A percentile compares a stretch with the other conserved stretches of the same genome.
These are phyloP conservation scores for Lycophotia porphyrea DNA, from an alignment of 2,888 invertebrate species.

Conservation along the genomic window DNA sequence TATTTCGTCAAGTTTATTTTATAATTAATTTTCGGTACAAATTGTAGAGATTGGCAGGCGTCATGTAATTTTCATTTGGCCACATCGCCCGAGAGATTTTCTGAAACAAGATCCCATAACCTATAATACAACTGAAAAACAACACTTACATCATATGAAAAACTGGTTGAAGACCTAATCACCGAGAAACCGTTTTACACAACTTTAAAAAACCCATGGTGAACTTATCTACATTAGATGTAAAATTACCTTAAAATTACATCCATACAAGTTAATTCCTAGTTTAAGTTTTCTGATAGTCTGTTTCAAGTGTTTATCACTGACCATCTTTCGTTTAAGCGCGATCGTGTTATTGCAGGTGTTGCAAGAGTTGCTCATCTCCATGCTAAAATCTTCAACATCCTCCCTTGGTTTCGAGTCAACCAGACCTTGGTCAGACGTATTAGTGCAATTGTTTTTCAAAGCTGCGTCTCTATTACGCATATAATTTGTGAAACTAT, in stretches of 20 bases:
- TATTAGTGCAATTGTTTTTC: slow-evolving; percentile 51
- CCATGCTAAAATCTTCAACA: slow-evolving; percentile 52
- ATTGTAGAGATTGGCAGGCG: slow-evolving; percentile 81
- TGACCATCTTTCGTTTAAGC: slow-evolving; percentile 76
- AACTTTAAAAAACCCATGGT: neutral
- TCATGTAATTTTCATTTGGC: slow-evolving; percentile 83
- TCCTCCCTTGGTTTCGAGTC: slow-evolving; percentile 8
- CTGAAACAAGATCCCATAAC: slow-evolving; percentile 71
- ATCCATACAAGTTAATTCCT: slow-evolving; percentile 87
- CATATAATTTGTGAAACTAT: slow-evolving; percentile 84
- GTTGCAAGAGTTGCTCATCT: slow-evolving; percentile 71
- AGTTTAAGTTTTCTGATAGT: slow-evolving; percentile 84
- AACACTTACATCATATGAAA: neutral
- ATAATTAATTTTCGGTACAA: slow-evolving; percentile 83
- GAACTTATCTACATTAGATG: neutral
- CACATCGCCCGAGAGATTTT: slow-evolving; percentile 85
- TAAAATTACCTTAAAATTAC: slow-evolving; percentile 84
- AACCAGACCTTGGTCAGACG: slow-evolving; percentile 5
- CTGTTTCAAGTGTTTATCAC: slow-evolving; percentile 75
- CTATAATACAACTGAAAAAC: neutral
- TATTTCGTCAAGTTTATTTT: slow-evolving; percentile 70
- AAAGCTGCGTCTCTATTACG: slow-evolving; percentile 75
- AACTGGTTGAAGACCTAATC: neutral
- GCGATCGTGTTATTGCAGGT: slow-evolving; percentile 81
- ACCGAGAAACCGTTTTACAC: neutral